Base-by-base conservation (phyloP, 2,797 vertebrate genomes). In the Oceanodroma leucorhoa region DNA sequence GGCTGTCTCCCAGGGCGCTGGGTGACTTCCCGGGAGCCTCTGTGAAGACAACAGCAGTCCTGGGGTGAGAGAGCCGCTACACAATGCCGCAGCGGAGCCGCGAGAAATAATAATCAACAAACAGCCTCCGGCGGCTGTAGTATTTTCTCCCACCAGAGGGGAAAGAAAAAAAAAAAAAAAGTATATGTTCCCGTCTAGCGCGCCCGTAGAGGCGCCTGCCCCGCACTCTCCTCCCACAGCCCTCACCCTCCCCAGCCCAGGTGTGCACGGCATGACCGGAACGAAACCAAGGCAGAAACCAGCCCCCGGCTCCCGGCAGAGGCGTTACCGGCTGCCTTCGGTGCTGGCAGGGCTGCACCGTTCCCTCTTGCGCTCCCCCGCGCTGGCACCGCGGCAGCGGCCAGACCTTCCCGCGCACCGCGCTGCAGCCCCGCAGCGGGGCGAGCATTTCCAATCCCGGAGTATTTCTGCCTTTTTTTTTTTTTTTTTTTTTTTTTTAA, bases 1-100 rank as follows among this genome's bases (percentile, higher is more conserved):
- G 46, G 92, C 21, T 45, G 73, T 38, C 91, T 78, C 69, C 38
- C 80, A 65, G 58, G 71, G 66, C 40, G n/a, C 94, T 32, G 84
- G 66, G 30, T n/a, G 40, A n/a, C 88, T 79, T 90, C 91, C 80
- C 85, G 82, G 93, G 94, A 90, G 90, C 77, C 94, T 60, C 98
- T 98, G 97, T 48, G 93, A 81, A 97, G 96, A 97, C 73, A 98
- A 98, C 51, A 94, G 95, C 88, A 92, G 77, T 62, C 82, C 60
- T 88, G 85, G 73, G 76, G 26, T 97, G 66, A 97, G 94, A 82
- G 32, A 81, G 38, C 48, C 51, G 60, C 43, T 41, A 48, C 80
- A 48, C 75, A 72, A 41, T 27, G 70, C 77, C 54, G 36, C 36
- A 32, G 78, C 55, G 22, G 53, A 80, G 70, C 88, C 71, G 73